Percentiles rank a stretch among this genome's conserved stretches.
Evolutionary conservation across 1,140 invertebrate genomes (phyloP).

Genomic region (Paracyclopina nana): DNA sequence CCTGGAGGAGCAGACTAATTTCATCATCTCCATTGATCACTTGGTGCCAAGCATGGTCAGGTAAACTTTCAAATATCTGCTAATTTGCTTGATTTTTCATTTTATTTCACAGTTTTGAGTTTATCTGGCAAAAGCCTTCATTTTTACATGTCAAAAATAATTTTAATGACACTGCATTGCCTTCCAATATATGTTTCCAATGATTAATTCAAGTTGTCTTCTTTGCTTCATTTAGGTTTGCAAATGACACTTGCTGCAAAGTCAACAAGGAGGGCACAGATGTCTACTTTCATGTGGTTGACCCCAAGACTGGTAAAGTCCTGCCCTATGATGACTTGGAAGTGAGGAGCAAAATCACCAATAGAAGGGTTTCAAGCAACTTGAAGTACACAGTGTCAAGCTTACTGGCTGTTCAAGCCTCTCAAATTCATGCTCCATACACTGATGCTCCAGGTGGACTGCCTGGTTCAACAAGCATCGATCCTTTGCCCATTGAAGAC

Average conservation of each 20-base stretch:
- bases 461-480: neutral
- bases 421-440: constrained; percentile 2
- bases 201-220: too few species aligned
- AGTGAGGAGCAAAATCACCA: neutral
- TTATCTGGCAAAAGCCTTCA: too few species aligned
- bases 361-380: neutral
- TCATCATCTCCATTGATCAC: neutral
- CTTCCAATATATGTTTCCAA: too few species aligned
- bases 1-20: neutral
- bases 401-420: neutral
- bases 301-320: neutral
- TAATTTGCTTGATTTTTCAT: too few species aligned
- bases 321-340: neutral
- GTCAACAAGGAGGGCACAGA: neutral
- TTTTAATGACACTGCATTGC: too few species aligned
- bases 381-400: neutral
- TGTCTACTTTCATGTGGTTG: neutral
- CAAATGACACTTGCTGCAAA: neutral
- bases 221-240: too few species aligned
- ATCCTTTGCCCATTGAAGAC: neutral
- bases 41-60: constrained; percentile 1
- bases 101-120: too few species aligned
- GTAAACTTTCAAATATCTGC: too few species aligned
- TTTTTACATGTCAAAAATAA: too few species aligned
- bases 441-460: neutral